phyloP scores from a whole-genome alignment of 2,888 invertebrate genomes.

The Cetonia aurata region DNA sequence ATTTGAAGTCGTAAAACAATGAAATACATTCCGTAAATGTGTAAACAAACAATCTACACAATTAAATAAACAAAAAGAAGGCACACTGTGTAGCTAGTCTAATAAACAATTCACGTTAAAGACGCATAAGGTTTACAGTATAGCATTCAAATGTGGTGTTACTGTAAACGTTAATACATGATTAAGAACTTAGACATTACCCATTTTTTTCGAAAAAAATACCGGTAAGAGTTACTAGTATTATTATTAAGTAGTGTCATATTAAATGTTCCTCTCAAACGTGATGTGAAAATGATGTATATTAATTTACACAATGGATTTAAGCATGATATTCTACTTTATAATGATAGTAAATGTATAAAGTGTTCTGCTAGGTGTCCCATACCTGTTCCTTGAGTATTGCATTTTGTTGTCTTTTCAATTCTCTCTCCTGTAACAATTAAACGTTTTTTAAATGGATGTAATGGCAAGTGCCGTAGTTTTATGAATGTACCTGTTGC shows the following conservation, averaged over 20 bases:
- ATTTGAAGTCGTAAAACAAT: conserved; percentile 19
- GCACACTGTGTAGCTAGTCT: conserved; percentile 34
- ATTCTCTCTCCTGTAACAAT: conserved; percentile 87
- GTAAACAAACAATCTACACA: conserved; percentile 32
- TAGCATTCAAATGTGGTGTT: conserved; percentile 24
- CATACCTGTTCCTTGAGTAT: conserved; percentile 92
- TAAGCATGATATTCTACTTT: conserved; percentile 43
- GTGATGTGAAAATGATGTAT: conserved; percentile 39
- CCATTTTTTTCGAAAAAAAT: conserved; percentile 23
- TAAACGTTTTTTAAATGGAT: conserved; percentile 36
- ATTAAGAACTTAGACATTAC: conserved; percentile 16
- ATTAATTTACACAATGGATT: conserved; percentile 45
- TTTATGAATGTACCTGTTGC: conserved; percentile 77
- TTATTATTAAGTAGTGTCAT: conserved; percentile 16
- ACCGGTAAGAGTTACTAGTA: conserved; percentile 16
- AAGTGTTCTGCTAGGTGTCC: conserved; percentile 41
- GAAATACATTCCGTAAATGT: conserved; percentile 34
- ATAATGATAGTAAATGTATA: conserved; percentile 19
- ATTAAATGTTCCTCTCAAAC: conserved; percentile 23
- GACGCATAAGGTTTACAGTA: conserved; percentile 36
- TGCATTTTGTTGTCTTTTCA: conserved; percentile 90
- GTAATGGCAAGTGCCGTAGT: too few species aligned
- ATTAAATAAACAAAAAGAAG: conserved; percentile 25
- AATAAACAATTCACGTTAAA: conserved; percentile 33
- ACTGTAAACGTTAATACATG: conserved; percentile 33